Base-by-base conservation (phyloP, 1,140 invertebrate species). In the Heliconius himera region DNA sequence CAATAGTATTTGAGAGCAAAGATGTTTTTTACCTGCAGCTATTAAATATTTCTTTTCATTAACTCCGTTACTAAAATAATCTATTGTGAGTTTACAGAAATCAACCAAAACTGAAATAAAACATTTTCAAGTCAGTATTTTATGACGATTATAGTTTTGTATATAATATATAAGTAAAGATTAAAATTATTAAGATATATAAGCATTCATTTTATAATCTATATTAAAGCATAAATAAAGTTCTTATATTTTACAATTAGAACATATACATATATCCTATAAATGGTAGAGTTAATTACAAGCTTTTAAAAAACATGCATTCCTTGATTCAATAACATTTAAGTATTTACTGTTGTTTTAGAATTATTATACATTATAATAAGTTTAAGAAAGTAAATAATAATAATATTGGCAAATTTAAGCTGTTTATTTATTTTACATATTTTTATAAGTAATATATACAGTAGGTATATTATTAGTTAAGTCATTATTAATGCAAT, bases 51-150 rank as follows among this genome's bases (percentile, higher is more conserved):
- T 88, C 88, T 96, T 96, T n/a, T 91, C 78, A 88, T 96, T 96
- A 38, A 95, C 90, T 38, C 96, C 96, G 91, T 96, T 96, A 81
- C 95, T 94, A 16, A 96, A 79, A 89, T 95, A 96, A 85, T 96
- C 96, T 70, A 96, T 87, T 2, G 95, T 92, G 71, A 96, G 88
- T 91, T 96, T 96, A 85, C 96, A 96, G 85, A 96, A 96, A 87
- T 96, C 96, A 76, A 96, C 95, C 26, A 96, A 82, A 78, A 96
- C 96, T 96, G 87, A 78, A 95, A 93, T 20, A 78, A 82, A 82
- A 77, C 46, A 81, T 41, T 74, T 41, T 9, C 11, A 56, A 54
- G 60, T 54, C 16, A 78, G 13, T 66, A 20, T 46, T n/a, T 76
- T 11, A 56, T 73, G 79, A 38, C 74, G 9, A 9, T 20, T 20